phyloP scores from a whole-genome alignment of 2,888 invertebrate genomes.

The Calephelis perditalis region DNA sequence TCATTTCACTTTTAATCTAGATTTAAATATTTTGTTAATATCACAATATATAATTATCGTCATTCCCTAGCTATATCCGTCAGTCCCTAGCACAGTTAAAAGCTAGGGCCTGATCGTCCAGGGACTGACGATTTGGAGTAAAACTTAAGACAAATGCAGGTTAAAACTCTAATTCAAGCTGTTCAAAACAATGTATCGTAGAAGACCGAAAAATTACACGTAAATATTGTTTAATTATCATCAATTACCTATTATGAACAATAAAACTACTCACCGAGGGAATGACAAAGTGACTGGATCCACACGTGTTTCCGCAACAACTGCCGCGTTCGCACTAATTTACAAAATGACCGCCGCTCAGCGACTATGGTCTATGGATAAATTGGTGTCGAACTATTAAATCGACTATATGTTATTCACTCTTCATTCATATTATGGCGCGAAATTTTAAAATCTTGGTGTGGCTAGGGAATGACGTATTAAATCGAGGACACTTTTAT shows the following conservation, averaged over 20 bases:
- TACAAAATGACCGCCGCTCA: not conserved
- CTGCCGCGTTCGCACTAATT: not conserved
- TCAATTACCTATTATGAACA: not conserved
- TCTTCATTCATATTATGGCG: slow-evolving; percentile 3
- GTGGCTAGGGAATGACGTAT: slow-evolving; percentile 1
- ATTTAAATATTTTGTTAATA: slow-evolving; percentile 1
- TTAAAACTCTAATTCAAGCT: slow-evolving; percentile 1
- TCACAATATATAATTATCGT: not conserved
- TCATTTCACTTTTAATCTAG: not conserved
- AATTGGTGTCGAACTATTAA: slow-evolving; percentile 2
- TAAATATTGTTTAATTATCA: slow-evolving; percentile 3
- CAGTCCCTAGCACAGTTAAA: not conserved
- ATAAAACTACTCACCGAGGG: not conserved
- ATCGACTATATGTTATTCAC: not conserved
- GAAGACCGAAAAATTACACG: not conserved
- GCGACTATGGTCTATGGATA: slow-evolving; percentile 2
- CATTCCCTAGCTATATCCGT: slow-evolving; percentile 1
- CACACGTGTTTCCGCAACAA: slow-evolving; percentile 1
- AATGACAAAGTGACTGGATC: slow-evolving; percentile 6
- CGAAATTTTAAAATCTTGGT: not conserved
- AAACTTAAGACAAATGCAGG: slow-evolving; percentile 2
- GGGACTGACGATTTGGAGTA: slow-evolving; percentile 2
- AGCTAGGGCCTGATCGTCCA: slow-evolving; percentile 5
- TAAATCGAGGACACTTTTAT: slow-evolving; percentile 4
- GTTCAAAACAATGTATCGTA: not conserved